Conservation (phyloP, 2,113 vertebrate species). For the Raja brachyura region DNA sequence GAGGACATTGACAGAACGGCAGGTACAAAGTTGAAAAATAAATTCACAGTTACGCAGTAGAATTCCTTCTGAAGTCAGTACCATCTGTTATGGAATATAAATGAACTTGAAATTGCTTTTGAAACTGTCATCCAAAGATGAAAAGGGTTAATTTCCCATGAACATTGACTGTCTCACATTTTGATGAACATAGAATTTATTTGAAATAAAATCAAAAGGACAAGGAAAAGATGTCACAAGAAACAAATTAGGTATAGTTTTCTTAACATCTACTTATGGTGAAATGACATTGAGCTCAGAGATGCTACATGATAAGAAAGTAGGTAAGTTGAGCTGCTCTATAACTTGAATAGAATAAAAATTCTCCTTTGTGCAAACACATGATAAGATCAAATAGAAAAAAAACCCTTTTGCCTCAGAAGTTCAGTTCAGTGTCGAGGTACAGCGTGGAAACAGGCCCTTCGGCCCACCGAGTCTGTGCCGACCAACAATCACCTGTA, state of each 20-base stretch:
- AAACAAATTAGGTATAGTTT: background rate
- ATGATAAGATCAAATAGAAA: background rate
- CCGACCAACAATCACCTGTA: too few species aligned
- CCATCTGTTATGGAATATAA: background rate
- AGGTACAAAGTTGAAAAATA: background rate
- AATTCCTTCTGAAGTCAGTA: background rate
- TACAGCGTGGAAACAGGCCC: too few species aligned
- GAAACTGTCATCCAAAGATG: background rate
- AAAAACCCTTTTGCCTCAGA: background rate
- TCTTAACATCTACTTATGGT: background rate
- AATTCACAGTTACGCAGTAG: background rate
- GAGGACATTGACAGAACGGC: background rate
- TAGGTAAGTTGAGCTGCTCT: background rate
- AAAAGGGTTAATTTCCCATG: background rate
- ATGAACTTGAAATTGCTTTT: background rate
- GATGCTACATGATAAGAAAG: background rate
- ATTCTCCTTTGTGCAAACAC: background rate
- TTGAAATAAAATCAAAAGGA: background rate
- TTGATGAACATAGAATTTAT: background rate
- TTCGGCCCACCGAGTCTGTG: too few species aligned
- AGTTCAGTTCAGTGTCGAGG: too few species aligned
- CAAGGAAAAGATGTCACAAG: background rate
- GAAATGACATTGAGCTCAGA: conserved; percentile 26
- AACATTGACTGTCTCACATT: background rate
- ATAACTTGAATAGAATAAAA: background rate